Base-by-base conservation (phyloP, 2,888 invertebrate species). In the Frankliniella intonsa region DNA sequence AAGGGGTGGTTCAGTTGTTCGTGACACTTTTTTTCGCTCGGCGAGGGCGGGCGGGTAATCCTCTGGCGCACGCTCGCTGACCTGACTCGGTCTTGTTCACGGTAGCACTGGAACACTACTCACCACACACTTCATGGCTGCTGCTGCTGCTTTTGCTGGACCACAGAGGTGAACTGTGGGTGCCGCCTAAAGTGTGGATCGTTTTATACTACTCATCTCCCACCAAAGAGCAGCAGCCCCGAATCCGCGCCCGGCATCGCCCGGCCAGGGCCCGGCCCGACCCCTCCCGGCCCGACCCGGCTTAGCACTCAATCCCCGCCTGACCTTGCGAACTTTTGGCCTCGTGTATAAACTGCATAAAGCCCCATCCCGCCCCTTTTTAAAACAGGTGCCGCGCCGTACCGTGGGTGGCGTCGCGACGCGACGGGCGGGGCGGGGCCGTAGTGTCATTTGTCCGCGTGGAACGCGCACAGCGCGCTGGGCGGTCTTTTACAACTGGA, bases 41-140 rank as follows among this genome's bases (percentile, higher is more conserved):
- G 38, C 38, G 5, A 5, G 38, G 38, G 38, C 38, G 5, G 38
- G 38, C 38, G 38, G 38, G 38, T 38, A 38, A 38, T 38, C 38
- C 38, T 38, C 38, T 3, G 38, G 38, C 38, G 38, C 5, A 5
- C 38, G 38, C 38, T 38, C 3, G 38, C 38, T 38, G 38, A 38
- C 38, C 38, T 38, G 38, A 38, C 38, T 5, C 38, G 38, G 38
- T 38, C 38, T 38, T 38, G 38, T 38, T 38, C 38, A 3, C 38
- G 38, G 38, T 38, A 38, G 38, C 38, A 38, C 38, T 38, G 38
- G 38, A 38, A 38, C 38, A 38, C 38, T 38, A 76, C 69, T 76
- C 69, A 76, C 69, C 69, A 76, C 69, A 76, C 69, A 76, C 69
- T 76, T 76, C 69, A 76, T 76, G 69, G 69, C 69, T 76, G 69